Percentiles rank a stretch among this genome's conserved stretches.
Conservation (phyloP, 2,113 vertebrate species). For the Petrocephalus zakoni region DNA sequence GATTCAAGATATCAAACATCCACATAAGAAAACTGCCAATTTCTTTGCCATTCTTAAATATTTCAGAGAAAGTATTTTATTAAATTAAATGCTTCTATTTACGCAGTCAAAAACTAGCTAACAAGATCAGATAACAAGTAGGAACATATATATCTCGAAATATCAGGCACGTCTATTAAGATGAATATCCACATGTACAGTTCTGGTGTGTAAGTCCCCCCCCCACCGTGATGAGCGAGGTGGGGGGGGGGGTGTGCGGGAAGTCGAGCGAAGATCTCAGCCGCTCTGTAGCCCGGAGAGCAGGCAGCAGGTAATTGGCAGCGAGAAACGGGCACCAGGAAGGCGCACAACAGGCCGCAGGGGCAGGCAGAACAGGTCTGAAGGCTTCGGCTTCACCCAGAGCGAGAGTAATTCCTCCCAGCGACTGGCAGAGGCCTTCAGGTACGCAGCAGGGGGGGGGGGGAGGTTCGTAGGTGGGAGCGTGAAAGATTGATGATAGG, state of each 20-base stretch:
- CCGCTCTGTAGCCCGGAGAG: slow-evolving; percentile 41
- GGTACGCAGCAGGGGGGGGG: slow-evolving; percentile 50
- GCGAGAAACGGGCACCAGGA: slow-evolving; percentile 53
- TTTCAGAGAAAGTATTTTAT: neutral
- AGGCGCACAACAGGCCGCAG: slow-evolving; percentile 52
- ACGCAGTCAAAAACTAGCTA: neutral
- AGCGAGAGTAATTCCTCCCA: slow-evolving; percentile 60
- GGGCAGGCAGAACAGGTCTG: slow-evolving; percentile 55
- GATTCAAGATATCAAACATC: neutral
- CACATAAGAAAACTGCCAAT: neutral
- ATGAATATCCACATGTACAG: neutral
- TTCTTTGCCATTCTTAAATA: neutral
- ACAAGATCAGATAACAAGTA: neutral
- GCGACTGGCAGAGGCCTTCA: slow-evolving; percentile 56
- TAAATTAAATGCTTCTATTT: neutral
- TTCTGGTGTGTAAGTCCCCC: neutral
- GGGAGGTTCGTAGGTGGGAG: slow-evolving; percentile 24
- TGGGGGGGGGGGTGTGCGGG: neutral
- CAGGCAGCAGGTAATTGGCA: slow-evolving; percentile 46
- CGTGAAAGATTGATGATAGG: slow-evolving; percentile 63
- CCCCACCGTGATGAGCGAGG: neutral
- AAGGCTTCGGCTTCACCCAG: slow-evolving; percentile 55
- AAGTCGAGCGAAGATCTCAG: slow-evolving; percentile 17
- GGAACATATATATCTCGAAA: neutral
- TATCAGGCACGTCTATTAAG: neutral